These are phyloP conservation scores for Heteronetta atricapilla DNA, from an alignment of 2,113 vertebrate genomes.

Conservation along the genomic window DNA sequence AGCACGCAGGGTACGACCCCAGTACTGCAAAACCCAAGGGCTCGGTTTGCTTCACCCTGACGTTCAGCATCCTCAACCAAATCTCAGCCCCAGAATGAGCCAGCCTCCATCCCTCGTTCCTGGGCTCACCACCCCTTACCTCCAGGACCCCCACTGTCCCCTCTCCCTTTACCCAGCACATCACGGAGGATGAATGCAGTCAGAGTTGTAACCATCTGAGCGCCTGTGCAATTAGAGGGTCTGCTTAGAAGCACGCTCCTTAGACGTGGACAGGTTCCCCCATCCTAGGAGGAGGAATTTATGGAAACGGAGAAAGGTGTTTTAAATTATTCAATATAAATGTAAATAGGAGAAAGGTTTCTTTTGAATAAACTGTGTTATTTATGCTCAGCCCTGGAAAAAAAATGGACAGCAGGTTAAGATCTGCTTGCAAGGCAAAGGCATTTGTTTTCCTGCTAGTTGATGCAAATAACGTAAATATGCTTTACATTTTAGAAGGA, in stretches of 20 bases:
- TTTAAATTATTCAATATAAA: constrained; percentile 86
- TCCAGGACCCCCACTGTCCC: neutral
- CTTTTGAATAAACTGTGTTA: constrained; percentile 75
- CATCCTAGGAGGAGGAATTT: constrained; percentile 69
- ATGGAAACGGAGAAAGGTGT: constrained; percentile 73
- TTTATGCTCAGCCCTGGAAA: constrained; percentile 68
- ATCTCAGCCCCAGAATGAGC: neutral
- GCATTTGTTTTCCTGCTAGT: constrained; percentile 26
- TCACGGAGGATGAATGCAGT: neutral
- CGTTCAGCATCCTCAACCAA: neutral
- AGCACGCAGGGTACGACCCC: fast-evolving
- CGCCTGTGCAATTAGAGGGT: constrained; percentile 1
- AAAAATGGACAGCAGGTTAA: constrained; percentile 57
- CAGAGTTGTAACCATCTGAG: neutral
- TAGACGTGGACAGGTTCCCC: neutral
- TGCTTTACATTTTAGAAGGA: constrained; percentile 40
- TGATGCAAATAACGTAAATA: constrained; percentile 49
- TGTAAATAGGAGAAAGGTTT: constrained; percentile 77
- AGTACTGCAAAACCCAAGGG: neutral
- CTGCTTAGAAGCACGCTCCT: neutral
- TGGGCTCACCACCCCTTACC: neutral
- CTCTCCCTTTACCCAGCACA: neutral
- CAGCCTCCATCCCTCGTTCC: neutral
- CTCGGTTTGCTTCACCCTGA: neutral
- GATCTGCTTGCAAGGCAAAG: constrained; percentile 20